These are phyloP conservation scores for Carcinoscorpius rotundicauda DNA, from an alignment of 1,140 invertebrate genomes.

Conservation along the genomic window DNA sequence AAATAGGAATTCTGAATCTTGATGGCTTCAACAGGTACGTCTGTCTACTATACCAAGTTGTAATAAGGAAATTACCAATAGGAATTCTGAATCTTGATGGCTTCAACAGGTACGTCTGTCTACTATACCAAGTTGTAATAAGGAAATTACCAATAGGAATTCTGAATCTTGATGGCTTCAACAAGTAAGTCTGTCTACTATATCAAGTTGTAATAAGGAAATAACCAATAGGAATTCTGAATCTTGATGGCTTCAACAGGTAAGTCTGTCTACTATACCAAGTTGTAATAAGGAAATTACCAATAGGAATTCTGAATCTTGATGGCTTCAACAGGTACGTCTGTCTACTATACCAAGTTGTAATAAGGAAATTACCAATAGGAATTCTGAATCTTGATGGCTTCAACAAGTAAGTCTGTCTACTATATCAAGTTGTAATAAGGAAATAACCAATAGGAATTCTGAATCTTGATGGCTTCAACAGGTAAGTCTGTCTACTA, in stretches of 20 bases:
- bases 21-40: constrained; percentile 90
- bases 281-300: too few species aligned
- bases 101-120: constrained; percentile 69
- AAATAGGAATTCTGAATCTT: constrained; percentile 91
- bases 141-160: too few species aligned
- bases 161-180: constrained; percentile 84
- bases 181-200: constrained; percentile 65
- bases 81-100: constrained; percentile 92
- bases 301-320: constrained; percentile 89
- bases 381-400: constrained; percentile 91
- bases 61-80: constrained; percentile 39
- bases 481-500: constrained; percentile 65
- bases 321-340: constrained; percentile 90
- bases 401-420: constrained; percentile 70
- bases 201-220: too few species aligned
- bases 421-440: too few species aligned
- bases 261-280: constrained; percentile 46
- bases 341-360: neutral
- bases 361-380: constrained; percentile 39
- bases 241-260: constrained; percentile 91
- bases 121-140: too few species aligned
- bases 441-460: too few species aligned
- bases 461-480: constrained; percentile 84
- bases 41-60: neutral
- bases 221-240: constrained; percentile 92